Evolutionary conservation across 2,888 invertebrate species (phyloP).

Genomic region (Petrolisthes manimaculis): DNA sequence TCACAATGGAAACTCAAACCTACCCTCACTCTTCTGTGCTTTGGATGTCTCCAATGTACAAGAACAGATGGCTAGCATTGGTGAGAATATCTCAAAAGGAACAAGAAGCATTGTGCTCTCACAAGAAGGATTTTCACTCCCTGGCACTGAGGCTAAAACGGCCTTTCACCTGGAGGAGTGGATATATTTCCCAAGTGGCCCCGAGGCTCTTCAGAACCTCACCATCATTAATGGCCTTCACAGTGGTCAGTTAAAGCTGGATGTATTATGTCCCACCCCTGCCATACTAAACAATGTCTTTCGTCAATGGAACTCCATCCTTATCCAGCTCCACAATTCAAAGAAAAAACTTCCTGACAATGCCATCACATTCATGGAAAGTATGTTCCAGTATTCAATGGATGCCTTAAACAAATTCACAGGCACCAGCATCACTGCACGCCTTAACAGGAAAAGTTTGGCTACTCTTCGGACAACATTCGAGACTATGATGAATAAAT

Average conservation of each 20-base stretch:
- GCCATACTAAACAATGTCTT: slow-evolving; percentile 23
- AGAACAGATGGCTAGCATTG: not conserved
- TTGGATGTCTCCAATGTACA: not conserved
- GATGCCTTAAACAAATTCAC: too few species aligned
- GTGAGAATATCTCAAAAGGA: not conserved
- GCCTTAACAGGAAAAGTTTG: slow-evolving; percentile 13
- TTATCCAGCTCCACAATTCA: slow-evolving; percentile 42
- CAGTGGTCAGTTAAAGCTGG: not conserved
- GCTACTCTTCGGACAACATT: slow-evolving; percentile 19
- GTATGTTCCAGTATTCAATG: not conserved
- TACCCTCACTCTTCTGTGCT: slow-evolving; percentile 40
- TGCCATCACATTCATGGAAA: slow-evolving; percentile 25
- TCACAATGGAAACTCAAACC: slow-evolving; percentile 43
- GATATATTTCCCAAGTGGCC: slow-evolving; percentile 35
- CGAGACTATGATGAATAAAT: slow-evolving; percentile 26
- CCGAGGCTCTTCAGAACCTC: slow-evolving; percentile 5
- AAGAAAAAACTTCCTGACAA: slow-evolving; percentile 27
- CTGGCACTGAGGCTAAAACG: slow-evolving; percentile 2
- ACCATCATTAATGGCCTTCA: not conserved
- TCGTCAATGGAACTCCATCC: slow-evolving; percentile 49
- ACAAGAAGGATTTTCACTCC: slow-evolving; percentile 8
- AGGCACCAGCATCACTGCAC: slow-evolving; percentile 1
- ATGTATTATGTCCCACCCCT: not conserved
- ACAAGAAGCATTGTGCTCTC: not conserved
- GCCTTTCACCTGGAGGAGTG: slow-evolving; percentile 31